Percentiles rank a stretch among this genome's conserved stretches.
Conservation (phyloP, 2,888 invertebrate species). For the Rhaphigaster nebulosa region DNA sequence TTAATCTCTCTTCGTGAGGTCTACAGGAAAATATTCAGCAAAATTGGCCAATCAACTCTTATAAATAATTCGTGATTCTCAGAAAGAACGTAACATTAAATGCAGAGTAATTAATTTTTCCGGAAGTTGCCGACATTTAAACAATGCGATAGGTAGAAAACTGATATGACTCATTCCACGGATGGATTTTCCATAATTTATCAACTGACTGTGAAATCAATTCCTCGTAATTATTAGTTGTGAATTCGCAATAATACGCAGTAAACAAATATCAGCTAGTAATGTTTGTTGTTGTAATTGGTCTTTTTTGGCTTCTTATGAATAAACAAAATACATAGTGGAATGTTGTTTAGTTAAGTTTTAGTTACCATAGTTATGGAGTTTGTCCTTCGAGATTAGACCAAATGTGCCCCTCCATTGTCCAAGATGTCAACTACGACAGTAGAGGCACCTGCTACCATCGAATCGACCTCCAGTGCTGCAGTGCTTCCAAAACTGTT, state of each 20-base stretch:
- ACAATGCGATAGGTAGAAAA: background rate
- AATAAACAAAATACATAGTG: background rate
- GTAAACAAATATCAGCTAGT: background rate
- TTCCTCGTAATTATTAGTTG: background rate
- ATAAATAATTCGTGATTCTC: background rate
- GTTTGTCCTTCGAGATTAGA: background rate
- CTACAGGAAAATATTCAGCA: background rate
- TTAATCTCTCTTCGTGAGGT: background rate
- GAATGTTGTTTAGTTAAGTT: too few species aligned
- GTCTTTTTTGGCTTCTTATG: too few species aligned
- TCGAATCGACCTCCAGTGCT: background rate
- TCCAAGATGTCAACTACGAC: background rate
- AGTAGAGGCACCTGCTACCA: background rate
- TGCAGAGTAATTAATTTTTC: background rate
- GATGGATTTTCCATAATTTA: background rate
- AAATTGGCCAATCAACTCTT: background rate
- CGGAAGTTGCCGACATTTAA: background rate
- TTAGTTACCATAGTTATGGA: background rate
- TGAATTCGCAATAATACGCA: background rate
- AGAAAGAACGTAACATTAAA: background rate
- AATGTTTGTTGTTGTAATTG: too few species aligned
- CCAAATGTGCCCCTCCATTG: background rate
- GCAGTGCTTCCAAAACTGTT: background rate
- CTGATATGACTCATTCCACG: background rate
- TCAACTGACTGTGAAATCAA: background rate